Conservation (phyloP, 1,140 invertebrate genomes). For the Musca vetustissima region DNA sequence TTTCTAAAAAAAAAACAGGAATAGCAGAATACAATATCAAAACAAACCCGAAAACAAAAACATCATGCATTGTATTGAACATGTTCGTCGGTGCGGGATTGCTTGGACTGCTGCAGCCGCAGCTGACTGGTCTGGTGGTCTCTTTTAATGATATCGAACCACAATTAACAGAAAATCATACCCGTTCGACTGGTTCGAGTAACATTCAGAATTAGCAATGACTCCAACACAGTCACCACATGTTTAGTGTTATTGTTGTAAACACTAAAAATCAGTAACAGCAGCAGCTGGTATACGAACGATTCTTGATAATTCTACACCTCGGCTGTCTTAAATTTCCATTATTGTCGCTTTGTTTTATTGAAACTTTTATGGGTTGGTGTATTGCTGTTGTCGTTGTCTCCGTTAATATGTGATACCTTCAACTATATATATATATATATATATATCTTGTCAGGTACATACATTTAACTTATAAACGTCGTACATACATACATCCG, state of each 20-base stretch:
- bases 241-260: neutral
- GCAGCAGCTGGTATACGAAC: neutral
- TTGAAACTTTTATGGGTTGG: no score
- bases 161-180: neutral
- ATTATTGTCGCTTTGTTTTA: conserved; percentile 9
- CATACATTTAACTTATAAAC: no score
- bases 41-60: no score
- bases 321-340: conserved; percentile 7
- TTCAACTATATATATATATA: no score
- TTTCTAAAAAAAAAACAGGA: no score
- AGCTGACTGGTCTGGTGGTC: neutral
- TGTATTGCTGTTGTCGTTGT: no score
- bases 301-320: conserved; percentile 4
- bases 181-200: conserved; percentile 11
- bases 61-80: no score
- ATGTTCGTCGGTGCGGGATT: no score
- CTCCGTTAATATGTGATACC: no score
- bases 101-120: neutral
- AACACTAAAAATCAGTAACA: neutral
- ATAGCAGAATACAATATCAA: no score
- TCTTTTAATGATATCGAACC: conserved; percentile 1
- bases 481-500: no score
- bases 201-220: conserved; percentile 10
- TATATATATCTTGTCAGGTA: no score
- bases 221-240: neutral